These are phyloP conservation scores for Okapia johnstoni DNA, from an alignment of 2,113 vertebrate genomes.

Conservation along the genomic window DNA sequence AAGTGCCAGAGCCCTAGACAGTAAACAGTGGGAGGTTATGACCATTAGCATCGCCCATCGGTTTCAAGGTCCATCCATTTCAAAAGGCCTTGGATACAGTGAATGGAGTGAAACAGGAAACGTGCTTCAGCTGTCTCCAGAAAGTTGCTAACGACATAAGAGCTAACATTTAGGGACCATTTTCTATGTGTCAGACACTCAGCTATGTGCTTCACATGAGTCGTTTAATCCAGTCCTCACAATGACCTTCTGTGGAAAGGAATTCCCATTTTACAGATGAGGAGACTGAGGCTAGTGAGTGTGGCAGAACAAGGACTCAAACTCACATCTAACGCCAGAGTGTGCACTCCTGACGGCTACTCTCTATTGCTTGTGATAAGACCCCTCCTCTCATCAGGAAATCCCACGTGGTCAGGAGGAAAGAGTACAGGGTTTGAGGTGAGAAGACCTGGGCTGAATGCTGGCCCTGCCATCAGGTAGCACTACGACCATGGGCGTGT, in stretches of 20 bases:
- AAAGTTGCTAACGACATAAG: not conserved
- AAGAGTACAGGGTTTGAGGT: not conserved
- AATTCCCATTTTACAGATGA: not conserved
- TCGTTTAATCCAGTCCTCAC: not conserved
- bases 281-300: not conserved
- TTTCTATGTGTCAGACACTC: conserved; percentile 10
- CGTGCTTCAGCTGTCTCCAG: not conserved
- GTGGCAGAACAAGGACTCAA: not conserved
- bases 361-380: no score
- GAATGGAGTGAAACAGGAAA: not conserved
- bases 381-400: not conserved
- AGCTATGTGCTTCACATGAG: not conserved
- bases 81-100: not conserved
- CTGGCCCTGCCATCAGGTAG: not conserved
- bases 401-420: not conserved
- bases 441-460: not conserved
- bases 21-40: not conserved
- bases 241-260: not conserved
- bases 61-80: not conserved
- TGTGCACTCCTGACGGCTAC: not conserved
- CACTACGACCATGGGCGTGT: not conserved
- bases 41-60: rapidly evolving
- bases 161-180: not conserved
- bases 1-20: not conserved
- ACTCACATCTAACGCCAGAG: not conserved